These are phyloP conservation scores for Chiridota heheva DNA, from an alignment of 35 echinoderm and acorn worm species.

Conservation along the genomic window DNA sequence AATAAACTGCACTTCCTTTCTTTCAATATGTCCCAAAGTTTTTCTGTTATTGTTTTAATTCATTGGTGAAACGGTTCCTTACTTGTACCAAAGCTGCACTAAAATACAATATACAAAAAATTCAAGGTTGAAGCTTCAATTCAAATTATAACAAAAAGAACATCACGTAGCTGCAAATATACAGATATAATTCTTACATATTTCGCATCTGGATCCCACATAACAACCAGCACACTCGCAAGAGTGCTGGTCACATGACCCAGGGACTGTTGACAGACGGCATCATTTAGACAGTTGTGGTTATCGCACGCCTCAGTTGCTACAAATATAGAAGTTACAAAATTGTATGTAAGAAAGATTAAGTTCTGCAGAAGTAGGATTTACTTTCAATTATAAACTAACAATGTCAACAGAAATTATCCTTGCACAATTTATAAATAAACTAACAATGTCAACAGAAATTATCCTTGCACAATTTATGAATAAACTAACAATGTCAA, in stretches of 20 bases:
- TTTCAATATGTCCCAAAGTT: background rate
- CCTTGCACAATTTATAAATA: too few species aligned
- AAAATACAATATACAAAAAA: background rate
- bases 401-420: too few species aligned
- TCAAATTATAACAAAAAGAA: too few species aligned
- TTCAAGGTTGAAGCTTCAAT: background rate
- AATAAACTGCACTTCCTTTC: too few species aligned
- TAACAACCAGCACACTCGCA: conserved; percentile 56
- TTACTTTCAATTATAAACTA: too few species aligned
- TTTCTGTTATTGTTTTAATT: background rate
- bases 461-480: too few species aligned
- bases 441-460: too few species aligned
- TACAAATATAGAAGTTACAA: too few species aligned
- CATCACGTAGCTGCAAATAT: too few species aligned
- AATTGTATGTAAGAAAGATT: too few species aligned
- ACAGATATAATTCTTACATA: conserved; percentile 33
- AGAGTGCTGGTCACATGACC: conserved; percentile 28
- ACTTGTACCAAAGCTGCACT: background rate
- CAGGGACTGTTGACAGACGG: conserved; percentile 24
- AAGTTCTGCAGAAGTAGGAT: too few species aligned
- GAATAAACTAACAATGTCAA: too few species aligned
- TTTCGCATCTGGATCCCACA: conserved; percentile 45
- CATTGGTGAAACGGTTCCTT: background rate
- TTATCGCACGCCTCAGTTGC: conserved; percentile 33
- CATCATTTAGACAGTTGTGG: conserved; percentile 56